Conservation (phyloP, 2,797 vertebrate species). For the Rhyacichthys aspro region DNA sequence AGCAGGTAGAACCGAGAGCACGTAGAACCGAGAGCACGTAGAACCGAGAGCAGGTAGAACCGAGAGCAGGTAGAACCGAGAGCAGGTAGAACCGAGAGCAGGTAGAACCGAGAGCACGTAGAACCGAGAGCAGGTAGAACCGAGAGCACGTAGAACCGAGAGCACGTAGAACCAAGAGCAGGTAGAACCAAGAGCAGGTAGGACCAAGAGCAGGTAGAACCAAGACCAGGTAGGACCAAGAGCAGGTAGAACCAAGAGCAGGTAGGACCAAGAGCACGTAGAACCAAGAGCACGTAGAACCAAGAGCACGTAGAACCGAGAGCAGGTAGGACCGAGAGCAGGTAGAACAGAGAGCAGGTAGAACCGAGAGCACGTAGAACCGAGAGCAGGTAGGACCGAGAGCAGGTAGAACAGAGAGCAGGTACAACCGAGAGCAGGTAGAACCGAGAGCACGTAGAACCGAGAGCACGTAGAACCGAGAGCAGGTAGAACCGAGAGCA, state of each 20-base stretch:
- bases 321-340: conserved; percentile 98
- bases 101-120: no score
- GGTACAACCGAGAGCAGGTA: conserved; percentile 98
- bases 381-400: conserved; percentile 96
- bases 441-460: no score
- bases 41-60: conserved; percentile 96
- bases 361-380: no score
- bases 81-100: conserved; percentile 97
- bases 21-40: no score
- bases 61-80: conserved; percentile 97
- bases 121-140: conserved; percentile 94
- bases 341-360: no score
- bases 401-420: conserved; percentile 92
- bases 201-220: conserved; percentile 96
- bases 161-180: conserved; percentile 98
- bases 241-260: conserved; percentile 98
- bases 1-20: conserved; percentile 88
- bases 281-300: no score
- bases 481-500: conserved; percentile 92
- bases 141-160: no score
- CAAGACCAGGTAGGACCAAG: conserved; percentile 93
- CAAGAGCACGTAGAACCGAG: conserved; percentile 94
- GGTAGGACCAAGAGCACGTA: no score
- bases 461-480: no score
- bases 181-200: no score